A percentile compares a stretch with the other conserved stretches of the same genome.
Evolutionary conservation across 2,113 vertebrate species (phyloP).

Genomic region (Camelus dromedarius): DNA sequence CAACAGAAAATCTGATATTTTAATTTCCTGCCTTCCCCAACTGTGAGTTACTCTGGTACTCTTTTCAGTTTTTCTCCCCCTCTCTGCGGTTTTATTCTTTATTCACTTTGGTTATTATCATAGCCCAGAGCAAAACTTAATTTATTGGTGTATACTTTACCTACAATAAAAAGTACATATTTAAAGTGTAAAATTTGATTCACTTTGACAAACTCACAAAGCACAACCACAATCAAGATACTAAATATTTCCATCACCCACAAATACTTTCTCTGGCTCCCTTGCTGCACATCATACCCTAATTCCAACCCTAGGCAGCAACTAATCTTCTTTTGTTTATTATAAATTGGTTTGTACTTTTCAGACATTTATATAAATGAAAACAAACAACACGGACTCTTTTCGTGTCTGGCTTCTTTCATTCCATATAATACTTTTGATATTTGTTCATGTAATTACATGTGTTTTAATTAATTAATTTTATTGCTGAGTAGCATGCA

Average conservation of each 20-base stretch:
- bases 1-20: not conserved
- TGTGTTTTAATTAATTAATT: not conserved
- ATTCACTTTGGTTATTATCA: not conserved
- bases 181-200: not conserved
- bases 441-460: not conserved
- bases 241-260: no score
- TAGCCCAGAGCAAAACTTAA: not conserved
- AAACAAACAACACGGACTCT: not conserved
- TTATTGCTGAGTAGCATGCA: not conserved
- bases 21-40: not conserved
- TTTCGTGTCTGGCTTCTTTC: not conserved
- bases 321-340: not conserved
- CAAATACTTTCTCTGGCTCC: not conserved
- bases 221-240: not conserved
- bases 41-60: not conserved
- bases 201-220: not conserved
- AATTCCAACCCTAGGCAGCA: not conserved
- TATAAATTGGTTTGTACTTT: not conserved
- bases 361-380: not conserved
- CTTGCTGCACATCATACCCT: not conserved
- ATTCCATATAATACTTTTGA: not conserved
- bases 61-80: not conserved
- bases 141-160: not conserved
- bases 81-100: not conserved
- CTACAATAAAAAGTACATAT: not conserved